These are phyloP conservation scores for Hippocampus kuda DNA, from an alignment of 2,797 vertebrate species.

Conservation along the genomic window DNA sequence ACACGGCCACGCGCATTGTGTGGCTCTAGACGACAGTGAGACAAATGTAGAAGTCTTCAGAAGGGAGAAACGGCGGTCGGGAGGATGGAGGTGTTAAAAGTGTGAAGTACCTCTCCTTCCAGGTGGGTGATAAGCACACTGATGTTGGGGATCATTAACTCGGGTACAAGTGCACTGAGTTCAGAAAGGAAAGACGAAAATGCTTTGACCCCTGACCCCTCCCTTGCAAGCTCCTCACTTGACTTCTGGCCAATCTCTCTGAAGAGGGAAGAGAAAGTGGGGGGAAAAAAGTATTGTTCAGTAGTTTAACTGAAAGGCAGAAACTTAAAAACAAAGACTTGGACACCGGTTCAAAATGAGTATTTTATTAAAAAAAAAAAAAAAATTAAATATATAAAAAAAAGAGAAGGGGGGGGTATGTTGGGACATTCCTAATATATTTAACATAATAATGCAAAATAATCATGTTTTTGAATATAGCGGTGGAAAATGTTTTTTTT, in stretches of 20 bases:
- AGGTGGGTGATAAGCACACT: slow-evolving; percentile 83
- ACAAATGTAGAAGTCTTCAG: background rate
- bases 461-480: too few species aligned
- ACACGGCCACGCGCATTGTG: slow-evolving; percentile 80
- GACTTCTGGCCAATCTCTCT: slow-evolving; percentile 92
- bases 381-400: too few species aligned
- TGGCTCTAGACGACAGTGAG: slow-evolving; percentile 67
- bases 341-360: too few species aligned
- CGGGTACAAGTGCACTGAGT: slow-evolving; percentile 72
- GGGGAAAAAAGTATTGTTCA: too few species aligned
- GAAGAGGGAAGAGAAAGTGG: background rate
- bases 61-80: background rate
- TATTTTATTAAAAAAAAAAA: too few species aligned
- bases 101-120: slow-evolving; percentile 80
- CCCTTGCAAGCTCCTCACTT: slow-evolving; percentile 77
- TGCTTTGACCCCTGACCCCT: slow-evolving; percentile 76
- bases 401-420: too few species aligned
- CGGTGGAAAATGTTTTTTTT: too few species aligned
- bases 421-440: too few species aligned
- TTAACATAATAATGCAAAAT: too few species aligned
- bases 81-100: background rate
- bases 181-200: slow-evolving; percentile 82
- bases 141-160: slow-evolving; percentile 79
- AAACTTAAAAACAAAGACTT: too few species aligned
- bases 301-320: too few species aligned